phyloP scores from a whole-genome alignment of 92 coral and sea anemone genomes.

The Phenganax marumi region DNA sequence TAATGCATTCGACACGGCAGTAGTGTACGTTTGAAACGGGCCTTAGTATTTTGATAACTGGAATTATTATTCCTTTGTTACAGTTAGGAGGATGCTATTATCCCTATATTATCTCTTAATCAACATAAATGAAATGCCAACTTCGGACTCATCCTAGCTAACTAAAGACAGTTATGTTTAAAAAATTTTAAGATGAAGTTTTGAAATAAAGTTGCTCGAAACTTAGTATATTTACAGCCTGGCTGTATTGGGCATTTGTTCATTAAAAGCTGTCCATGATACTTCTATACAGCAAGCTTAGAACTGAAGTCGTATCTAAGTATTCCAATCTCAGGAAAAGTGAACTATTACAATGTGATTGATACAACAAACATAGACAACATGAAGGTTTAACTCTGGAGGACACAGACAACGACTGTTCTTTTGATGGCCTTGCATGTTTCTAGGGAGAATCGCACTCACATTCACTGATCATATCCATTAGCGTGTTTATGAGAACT shows the following conservation, averaged over 20 bases:
- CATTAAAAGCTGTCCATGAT: too few species aligned
- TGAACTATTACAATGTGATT: not conserved
- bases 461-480: slow-evolving; percentile 59
- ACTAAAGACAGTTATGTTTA: not conserved
- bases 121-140: not conserved
- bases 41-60: too few species aligned
- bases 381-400: too few species aligned
- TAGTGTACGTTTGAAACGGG: too few species aligned
- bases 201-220: not conserved
- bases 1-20: too few species aligned
- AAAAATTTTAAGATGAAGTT: not conserved
- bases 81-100: too few species aligned
- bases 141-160: not conserved
- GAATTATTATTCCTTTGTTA: too few species aligned
- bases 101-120: too few species aligned
- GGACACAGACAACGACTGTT: too few species aligned
- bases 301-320: not conserved
- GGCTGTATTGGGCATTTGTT: not conserved
- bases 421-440: too few species aligned
- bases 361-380: too few species aligned
- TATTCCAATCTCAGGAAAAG: not conserved
- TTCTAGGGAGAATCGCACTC: not conserved
- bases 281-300: not conserved
- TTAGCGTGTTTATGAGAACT: slow-evolving; percentile 51
- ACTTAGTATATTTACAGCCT: not conserved